Percentiles rank a stretch among this genome's conserved stretches.
These are phyloP conservation scores for Neuroterus valhalla DNA, from an alignment of 1,140 invertebrate genomes.

Conservation along the genomic window DNA sequence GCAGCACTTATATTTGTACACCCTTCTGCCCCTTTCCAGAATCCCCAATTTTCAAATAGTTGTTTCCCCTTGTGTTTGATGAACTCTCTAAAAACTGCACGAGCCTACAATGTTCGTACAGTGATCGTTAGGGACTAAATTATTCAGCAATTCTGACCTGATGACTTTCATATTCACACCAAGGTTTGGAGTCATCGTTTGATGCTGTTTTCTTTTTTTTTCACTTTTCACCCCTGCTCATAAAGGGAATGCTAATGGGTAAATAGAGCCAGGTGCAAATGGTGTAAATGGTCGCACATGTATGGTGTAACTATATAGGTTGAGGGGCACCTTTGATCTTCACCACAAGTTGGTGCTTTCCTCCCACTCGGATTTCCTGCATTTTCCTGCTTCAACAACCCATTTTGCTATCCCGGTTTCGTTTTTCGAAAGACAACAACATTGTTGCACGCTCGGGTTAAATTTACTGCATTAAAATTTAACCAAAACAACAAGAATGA, in stretches of 20 bases:
- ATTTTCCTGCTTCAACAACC: neutral
- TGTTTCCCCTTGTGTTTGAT: too few species aligned
- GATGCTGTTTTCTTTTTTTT: neutral
- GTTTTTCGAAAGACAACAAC: neutral
- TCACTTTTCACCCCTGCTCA: neutral
- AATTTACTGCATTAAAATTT: neutral
- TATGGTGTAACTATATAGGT: too few species aligned
- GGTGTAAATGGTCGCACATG: neutral
- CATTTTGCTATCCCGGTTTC: neutral
- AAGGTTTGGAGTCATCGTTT: too few species aligned
- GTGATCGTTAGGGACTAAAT: too few species aligned
- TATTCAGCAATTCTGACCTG: too few species aligned
- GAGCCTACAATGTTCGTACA: too few species aligned
- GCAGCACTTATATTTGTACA: too few species aligned
- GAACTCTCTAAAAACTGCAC: too few species aligned
- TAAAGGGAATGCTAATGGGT: neutral
- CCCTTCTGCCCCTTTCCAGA: too few species aligned
- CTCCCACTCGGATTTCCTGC: slow-evolving; percentile 1
- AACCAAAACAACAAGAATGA: too few species aligned
- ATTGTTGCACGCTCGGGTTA: neutral
- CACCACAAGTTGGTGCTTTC: neutral
- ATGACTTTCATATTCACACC: too few species aligned
- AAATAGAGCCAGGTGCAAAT: neutral
- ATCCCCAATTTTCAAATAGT: too few species aligned
- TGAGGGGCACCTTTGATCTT: neutral